Evolutionary conservation across 2,888 invertebrate genomes (phyloP).

Genomic region (Polietes domitor): DNA sequence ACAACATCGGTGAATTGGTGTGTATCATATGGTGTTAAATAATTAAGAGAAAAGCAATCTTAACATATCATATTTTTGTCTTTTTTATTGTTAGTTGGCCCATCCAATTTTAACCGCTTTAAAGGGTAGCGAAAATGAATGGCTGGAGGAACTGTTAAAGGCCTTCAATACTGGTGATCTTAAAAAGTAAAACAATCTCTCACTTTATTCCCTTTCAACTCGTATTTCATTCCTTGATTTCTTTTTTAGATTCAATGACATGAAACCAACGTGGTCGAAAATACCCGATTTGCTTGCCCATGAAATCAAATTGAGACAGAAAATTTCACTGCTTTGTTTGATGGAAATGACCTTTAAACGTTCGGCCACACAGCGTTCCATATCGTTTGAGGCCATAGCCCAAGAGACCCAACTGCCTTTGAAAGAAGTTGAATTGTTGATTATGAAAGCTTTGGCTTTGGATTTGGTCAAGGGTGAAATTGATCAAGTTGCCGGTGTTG

Average conservation of each 20-base stretch:
- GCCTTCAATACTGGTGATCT: conserved; percentile 94
- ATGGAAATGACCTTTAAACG: conserved; percentile 99
- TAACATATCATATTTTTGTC: no score
- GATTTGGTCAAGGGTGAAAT: conserved; percentile 96
- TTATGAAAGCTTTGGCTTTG: conserved; percentile 98
- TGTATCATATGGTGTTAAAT: conserved; percentile 67
- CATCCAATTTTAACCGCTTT: conserved; percentile 96
- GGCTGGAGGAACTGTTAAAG: conserved; percentile 92
- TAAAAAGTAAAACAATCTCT: conserved; percentile 82
- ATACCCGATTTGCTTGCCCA: conserved; percentile 92
- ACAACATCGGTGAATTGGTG: conserved; percentile 97
- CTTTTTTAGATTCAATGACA: conserved; percentile 84
- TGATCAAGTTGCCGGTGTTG: conserved; percentile 90
- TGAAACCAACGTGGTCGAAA: conserved; percentile 86
- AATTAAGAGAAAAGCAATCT: background rate
- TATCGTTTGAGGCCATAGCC: conserved; percentile 95
- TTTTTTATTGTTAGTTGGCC: conserved; percentile 85
- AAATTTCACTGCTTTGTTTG: conserved; percentile 96
- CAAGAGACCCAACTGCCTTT: conserved; percentile 90
- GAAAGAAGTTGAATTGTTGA: conserved; percentile 94
- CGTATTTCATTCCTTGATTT: background rate
- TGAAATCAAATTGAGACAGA: conserved; percentile 91
- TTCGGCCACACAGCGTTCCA: conserved; percentile 91
- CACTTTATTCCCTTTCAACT: no score
- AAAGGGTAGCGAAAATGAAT: conserved; percentile 89